Base-by-base conservation (phyloP, 2,113 vertebrate species). In the Recurvirostra avosetta region DNA sequence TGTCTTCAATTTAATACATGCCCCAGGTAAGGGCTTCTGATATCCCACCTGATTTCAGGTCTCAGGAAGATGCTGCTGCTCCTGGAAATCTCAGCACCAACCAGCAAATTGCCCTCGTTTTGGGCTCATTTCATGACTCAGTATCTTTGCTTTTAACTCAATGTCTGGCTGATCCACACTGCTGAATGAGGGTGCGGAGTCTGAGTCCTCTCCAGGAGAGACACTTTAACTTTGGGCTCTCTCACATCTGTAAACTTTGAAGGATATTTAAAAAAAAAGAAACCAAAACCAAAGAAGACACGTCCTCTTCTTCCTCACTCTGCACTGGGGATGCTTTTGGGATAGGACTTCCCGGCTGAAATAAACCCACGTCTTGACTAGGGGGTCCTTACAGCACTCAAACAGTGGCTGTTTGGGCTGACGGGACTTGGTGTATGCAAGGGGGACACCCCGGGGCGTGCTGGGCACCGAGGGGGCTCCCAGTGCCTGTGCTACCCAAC, bases 401-500 rank as follows among this genome's bases (percentile, higher is more conserved):
- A 26, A 59, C 74, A 72, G 50, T 43, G 59, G 32, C 36, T 3
- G 1, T 72, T n/a, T 3, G 8, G 62, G 32, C 45, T 71, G 52
- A 16, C 21, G 80, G 40, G 66, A 26, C 11, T 53, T 38, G 22
- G 22, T 32, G 52, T 22, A n/a, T 1, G 0, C 36, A 16, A 20
- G 12, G 8, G 8, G 83, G 53, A 68, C 20, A 82, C n/a, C 19
- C 71, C 0, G 0, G 49, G 41, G 7, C 0, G 5, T 65, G 29
- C 58, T 61, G 38, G 66, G 43, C 4, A 3, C 75, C 3, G 27
- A 38, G 25, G 13, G 43, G 32, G 5, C 14, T 85, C 52, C 82
- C n/a, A 5, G 22, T 18, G 23, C 62, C 47, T 1, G 6, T 0
- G 3, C 23, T 41, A 25, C 52, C 45, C 79, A 77, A 3, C 8